Conservation (phyloP, 2,888 invertebrate species). For the Sympetrum striolatum region DNA sequence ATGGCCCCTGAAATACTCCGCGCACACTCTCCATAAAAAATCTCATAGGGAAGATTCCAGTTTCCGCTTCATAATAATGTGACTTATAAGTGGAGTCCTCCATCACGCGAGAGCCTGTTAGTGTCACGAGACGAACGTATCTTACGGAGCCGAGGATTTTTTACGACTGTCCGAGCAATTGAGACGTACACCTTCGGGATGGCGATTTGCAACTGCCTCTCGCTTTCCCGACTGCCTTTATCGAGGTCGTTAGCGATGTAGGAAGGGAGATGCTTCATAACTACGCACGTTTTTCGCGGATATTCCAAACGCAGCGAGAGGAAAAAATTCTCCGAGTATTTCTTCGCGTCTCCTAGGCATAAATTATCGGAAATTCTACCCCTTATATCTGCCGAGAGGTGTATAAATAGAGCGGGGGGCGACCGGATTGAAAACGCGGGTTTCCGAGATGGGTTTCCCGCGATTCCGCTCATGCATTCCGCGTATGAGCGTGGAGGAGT, state of each 20-base stretch:
- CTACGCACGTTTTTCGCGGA: neutral
- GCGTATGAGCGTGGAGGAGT: neutral
- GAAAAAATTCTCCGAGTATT: neutral
- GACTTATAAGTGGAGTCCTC: constrained; percentile 24
- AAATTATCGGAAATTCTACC: neutral
- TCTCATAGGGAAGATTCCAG: constrained; percentile 33
- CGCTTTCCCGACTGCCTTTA: neutral
- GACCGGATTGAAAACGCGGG: neutral
- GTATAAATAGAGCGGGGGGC: neutral
- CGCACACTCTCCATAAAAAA: constrained; percentile 5
- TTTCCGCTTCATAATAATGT: constrained; percentile 35
- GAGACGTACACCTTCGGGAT: constrained; percentile 15
- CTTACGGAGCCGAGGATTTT: neutral
- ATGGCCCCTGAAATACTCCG: constrained; percentile 32
- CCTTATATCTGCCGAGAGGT: neutral
- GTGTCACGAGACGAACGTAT: constrained; percentile 9
- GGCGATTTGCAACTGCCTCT: constrained; percentile 16
- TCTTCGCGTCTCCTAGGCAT: neutral
- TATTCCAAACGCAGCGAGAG: neutral
- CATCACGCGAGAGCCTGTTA: constrained; percentile 25
- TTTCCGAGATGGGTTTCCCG: neutral
- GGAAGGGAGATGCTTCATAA: neutral
- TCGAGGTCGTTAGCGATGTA: neutral
- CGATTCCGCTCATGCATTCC: neutral
- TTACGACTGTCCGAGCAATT: constrained; percentile 7